These are phyloP conservation scores for Notospermus geniculatus DNA, from an alignment of 1,140 invertebrate species.

Conservation along the genomic window DNA sequence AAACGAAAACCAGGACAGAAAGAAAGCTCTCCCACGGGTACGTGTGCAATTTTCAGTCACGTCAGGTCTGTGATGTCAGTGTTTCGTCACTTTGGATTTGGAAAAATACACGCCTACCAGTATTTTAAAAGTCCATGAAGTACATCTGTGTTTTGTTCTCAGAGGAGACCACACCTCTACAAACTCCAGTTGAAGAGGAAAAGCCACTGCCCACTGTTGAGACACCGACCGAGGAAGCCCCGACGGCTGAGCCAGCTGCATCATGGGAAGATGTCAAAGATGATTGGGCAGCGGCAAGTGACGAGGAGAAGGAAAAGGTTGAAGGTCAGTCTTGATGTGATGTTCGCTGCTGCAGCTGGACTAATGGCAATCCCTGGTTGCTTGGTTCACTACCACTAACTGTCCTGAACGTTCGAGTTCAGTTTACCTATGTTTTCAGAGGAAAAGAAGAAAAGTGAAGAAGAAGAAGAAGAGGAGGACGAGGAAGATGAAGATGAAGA, in stretches of 20 bases:
- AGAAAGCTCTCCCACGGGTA: conserved; percentile 19
- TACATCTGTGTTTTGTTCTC: too few relatives aligned
- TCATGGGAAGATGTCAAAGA: conserved; percentile 32
- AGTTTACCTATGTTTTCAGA: neutral
- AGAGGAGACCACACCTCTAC: conserved; percentile 15
- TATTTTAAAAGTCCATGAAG: too few relatives aligned
- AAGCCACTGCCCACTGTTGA: conserved; percentile 3
- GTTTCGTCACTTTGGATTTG: too few relatives aligned
- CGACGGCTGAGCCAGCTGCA: conserved; percentile 9
- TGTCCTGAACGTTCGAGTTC: too few relatives aligned
- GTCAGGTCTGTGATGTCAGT: too few relatives aligned
- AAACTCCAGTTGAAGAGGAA: conserved; percentile 29
- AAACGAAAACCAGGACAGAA: conserved; percentile 40
- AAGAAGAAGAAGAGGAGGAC: conserved; percentile 13
- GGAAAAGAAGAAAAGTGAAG: conserved; percentile 7
- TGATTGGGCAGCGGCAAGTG: conserved; percentile 33
- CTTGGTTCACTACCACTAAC: neutral
- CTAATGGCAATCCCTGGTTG: too few relatives aligned
- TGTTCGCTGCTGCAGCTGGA: too few relatives aligned
- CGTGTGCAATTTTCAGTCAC: too few relatives aligned
- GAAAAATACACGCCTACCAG: neutral
- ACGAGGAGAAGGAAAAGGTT: conserved; percentile 12
- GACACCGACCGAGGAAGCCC: conserved; percentile 11
- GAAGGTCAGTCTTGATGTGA: too few relatives aligned
- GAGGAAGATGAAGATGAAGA: conserved; percentile 12